Evolutionary conservation across 2,113 vertebrate species (phyloP), one percentile per base, ranked within the genome.

Genomic region (Leucopsar rothschildi): DNA sequence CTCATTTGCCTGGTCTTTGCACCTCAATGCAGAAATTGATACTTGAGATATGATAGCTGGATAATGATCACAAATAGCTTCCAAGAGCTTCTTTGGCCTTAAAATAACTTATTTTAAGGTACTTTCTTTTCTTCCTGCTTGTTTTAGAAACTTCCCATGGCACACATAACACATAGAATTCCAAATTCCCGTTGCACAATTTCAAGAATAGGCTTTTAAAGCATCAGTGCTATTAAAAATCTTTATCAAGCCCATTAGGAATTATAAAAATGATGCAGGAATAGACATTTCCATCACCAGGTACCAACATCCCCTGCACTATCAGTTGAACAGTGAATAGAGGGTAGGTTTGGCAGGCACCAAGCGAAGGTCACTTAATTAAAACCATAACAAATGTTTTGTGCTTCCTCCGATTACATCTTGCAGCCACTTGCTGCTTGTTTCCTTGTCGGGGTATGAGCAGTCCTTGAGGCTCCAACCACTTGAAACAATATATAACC

Each of bases 1-100:
- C 66, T 70, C 80, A 90, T 96, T 97, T 91, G 49, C 81, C 90
- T 89, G 12, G 93, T 93, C 88, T 89, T 94, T 82, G 92, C 70
- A 91, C 55, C 77, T 96, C 90, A 71, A 77, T 66, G n/a, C 81
- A 90, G 93, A 96, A 97, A 97, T 94, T 96, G 95, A 96, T 97
- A 82, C 76, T 94, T 92, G 88, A 86, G 93, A 65, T 89, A 93
- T 91, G 93, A 92, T 69, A 86, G 93, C 92, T 88, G 66, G 78
- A 79, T 96, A 93, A 95, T 84, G 93, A 95, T 94, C 96, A 93
- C 82, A 90, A 95, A 96, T 94, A 92, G 44, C 70, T 85, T 87
- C 29, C 70, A 69, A 95, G 84, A 79, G 53, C 61, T 87, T 84
- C 60, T 93, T 82, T 57, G 45, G 64, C 82, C 45, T 50, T 88